Conservation (phyloP, 2,797 vertebrate species). For the Manis crassicaudata region DNA sequence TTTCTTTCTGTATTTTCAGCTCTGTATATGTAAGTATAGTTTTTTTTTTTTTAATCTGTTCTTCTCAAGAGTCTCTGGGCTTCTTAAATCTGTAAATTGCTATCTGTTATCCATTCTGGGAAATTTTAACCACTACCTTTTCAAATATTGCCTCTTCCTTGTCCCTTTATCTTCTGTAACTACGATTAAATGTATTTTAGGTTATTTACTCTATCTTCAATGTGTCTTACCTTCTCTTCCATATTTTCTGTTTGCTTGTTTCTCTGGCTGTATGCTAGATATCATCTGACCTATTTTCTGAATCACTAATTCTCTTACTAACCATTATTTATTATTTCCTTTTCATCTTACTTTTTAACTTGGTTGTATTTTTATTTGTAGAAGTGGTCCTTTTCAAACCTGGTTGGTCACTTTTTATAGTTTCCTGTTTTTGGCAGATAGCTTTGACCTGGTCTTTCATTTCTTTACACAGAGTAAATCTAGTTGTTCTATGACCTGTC, state of each 20-base stretch:
- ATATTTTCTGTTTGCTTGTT: neutral
- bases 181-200: constrained; percentile 5
- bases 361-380: neutral
- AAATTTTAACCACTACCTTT: neutral
- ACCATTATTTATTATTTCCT: neutral
- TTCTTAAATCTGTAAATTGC: neutral
- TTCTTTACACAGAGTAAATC: constrained; percentile 23
- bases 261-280: neutral
- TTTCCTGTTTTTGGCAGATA: neutral
- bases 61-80: neutral
- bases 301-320: neutral
- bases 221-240: neutral
- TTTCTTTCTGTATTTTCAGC: constrained; percentile 8
- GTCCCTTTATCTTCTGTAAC: neutral
- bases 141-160: neutral
- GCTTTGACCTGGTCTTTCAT: neutral
- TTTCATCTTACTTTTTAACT: neutral
- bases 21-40: neutral
- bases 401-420: neutral
- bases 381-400: constrained; percentile 11
- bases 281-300: neutral
- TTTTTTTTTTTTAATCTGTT: neutral
- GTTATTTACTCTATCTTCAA: neutral
- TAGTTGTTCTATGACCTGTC: neutral
- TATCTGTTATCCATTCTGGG: neutral